Evolutionary conservation across 2,888 invertebrate genomes (phyloP).

Genomic region (Allolobophora icterica): DNA sequence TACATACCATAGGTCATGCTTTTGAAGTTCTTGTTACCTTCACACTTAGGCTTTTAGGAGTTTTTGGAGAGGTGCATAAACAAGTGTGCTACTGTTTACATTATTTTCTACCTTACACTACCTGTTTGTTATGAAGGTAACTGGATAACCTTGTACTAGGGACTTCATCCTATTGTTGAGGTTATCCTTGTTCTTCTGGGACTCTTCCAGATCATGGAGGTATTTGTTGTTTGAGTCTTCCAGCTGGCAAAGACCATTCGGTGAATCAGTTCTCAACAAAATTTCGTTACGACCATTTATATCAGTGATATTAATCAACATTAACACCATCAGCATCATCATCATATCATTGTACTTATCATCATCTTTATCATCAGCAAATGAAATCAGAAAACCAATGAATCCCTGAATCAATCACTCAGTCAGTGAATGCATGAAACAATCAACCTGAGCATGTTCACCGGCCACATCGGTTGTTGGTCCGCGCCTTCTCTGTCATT

Average conservation of each 20-base stretch:
- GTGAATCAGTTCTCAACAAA: background rate
- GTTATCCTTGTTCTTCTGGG: slow-evolving; percentile 81
- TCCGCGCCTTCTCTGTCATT: too few relatives aligned
- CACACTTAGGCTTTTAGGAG: background rate
- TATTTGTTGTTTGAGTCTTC: slow-evolving; percentile 19
- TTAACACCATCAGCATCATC: too few relatives aligned
- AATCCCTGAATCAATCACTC: too few relatives aligned
- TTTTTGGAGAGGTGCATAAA: background rate
- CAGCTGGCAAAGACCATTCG: background rate
- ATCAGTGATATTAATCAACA: background rate
- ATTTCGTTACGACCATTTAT: background rate
- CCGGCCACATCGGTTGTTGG: too few relatives aligned
- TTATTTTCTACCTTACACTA: slow-evolving; percentile 14
- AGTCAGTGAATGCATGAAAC: too few relatives aligned
- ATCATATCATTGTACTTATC: too few relatives aligned
- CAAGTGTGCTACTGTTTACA: background rate
- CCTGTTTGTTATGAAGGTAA: background rate
- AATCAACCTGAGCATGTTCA: too few relatives aligned
- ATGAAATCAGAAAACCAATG: too few relatives aligned
- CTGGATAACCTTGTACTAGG: slow-evolving; percentile 75
- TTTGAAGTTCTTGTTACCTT: too few relatives aligned
- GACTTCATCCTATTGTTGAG: slow-evolving; percentile 77
- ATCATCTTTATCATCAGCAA: too few relatives aligned
- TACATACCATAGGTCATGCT: background rate
- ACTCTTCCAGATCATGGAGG: slow-evolving; percentile 39